Base-by-base conservation (phyloP, 1,140 invertebrate genomes). In the Heterodera carotae region DNA sequence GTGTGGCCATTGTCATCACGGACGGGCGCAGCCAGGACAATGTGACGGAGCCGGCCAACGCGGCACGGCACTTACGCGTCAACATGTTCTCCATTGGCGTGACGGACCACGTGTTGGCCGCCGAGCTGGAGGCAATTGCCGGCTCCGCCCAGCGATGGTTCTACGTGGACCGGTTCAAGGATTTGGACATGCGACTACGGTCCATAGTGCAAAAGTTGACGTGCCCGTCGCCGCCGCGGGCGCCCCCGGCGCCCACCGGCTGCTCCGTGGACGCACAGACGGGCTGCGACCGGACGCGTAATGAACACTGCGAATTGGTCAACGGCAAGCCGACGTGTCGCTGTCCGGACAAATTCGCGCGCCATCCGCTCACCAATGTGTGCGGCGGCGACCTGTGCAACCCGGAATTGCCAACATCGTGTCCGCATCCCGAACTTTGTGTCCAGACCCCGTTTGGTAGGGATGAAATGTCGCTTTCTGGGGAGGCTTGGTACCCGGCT, bases 1-100 rank as follows among this genome's bases (percentile, higher is more conserved):
- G 87, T 33, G 87, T 87, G 8, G 85, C 85, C 31, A 87, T 87
- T 70, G 84, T 87, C 64, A 79, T 87, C 12, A 88, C 86, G 27
- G 86, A 87, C 72, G 86, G 85, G 31, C 48, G 85, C 53, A 88
- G 86, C 69, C 85, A 87, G 74, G 85, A 87, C 66, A 87, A 87
- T 75, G 85, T 87, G n/a, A 85, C 85, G 29, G 82, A 80, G 68
- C 85, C 85, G 66, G 85, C 85, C n/a, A 78, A 82, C 56, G 75
- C 80, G 12, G 85, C 85, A 12, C 67, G 85, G 43, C 76, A 84
- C 43, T 56, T 82, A 18, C 67, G 83, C 31, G 76, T 88, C n/a
- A 86, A 88, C 67, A 88, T 80, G n/a, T 87, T 87, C 67, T 80
- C 86, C 6, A 88, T 87, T 73, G 85, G 85, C 56, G 85, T 87